Evolutionary conservation across 2,888 invertebrate genomes (phyloP), one percentile per base, ranked within the genome.

Genomic region (Mesorhabditis sp.): DNA sequence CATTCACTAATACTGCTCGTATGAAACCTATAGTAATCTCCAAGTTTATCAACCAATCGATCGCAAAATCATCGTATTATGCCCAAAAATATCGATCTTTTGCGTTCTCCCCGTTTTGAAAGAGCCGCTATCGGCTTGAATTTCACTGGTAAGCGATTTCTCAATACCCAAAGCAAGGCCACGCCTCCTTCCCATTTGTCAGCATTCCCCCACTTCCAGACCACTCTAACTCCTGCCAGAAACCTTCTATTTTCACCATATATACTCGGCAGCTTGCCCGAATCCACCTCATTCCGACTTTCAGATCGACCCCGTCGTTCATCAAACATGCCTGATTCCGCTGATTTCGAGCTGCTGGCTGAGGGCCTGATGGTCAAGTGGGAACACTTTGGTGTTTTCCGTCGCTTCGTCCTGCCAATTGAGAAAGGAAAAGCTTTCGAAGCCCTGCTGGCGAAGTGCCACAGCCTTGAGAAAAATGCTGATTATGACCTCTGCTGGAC

Each of bases 201-300:
- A 50, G 58, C 58, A 50, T 50, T 50, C n/a, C n/a, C 10, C 10
- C 58, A n/a, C 58, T 50, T 50, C 58, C 58, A 50, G 58, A 50
- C n/a, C 58, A 13, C 58, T 50, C 58, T n/a, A 10, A n/a, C 58
- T 50, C 58, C n/a, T n/a, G 7, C 58, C 7, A 13, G 7, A 10
- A 50, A 50, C 58, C 58, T 13, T 50, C 58, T 13, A 10, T 50
- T 50, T 50, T 50, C n/a, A 10, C 7, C n/a, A 13, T 50, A 50
- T 50, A 10, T n/a, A 50, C n/a, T 50, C n/a, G 2, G 10, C 7
- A 50, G 10, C n/a, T n/a, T 50, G 7, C n/a, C 58, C 58, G 1
- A 13, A 50, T 50, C 58, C 7, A 50, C 58, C 58, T n/a, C 7
- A 28, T 28, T 28, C 28, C 28, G 28, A 28, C 28, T 28, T 28